These are phyloP conservation scores for Tachycineta bicolor DNA, from an alignment of 2,113 vertebrate species.

Conservation along the genomic window DNA sequence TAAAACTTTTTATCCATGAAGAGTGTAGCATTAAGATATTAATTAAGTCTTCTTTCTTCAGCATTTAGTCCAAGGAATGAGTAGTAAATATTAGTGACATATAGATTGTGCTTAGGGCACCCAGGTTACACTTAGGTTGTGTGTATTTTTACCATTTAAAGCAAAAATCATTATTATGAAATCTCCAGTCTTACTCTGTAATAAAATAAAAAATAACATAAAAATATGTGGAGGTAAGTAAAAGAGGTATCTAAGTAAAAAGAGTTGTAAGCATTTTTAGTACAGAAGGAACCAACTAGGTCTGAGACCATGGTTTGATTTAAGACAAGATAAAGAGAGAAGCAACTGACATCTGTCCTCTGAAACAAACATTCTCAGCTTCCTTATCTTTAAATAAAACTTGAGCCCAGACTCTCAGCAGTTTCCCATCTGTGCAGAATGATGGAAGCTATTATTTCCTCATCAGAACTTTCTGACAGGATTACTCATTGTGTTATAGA, in stretches of 20 bases:
- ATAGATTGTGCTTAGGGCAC: rapidly evolving
- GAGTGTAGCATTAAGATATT: not conserved
- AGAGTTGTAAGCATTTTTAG: not conserved
- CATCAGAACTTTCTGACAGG: not conserved
- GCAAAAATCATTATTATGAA: not conserved
- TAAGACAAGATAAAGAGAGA: not conserved
- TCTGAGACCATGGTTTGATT: not conserved
- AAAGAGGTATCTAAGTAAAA: not conserved
- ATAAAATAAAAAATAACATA: not conserved
- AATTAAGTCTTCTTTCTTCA: not conserved
- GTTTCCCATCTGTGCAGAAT: not conserved
- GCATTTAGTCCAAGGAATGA: not conserved
- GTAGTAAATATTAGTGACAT: not conserved
- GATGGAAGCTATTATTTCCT: not conserved
- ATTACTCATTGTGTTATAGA: not conserved
- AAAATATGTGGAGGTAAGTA: not conserved
- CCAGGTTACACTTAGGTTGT: rapidly evolving
- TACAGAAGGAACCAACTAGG: not conserved
- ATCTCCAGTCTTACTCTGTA: not conserved
- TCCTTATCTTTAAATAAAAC: not conserved
- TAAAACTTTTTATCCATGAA: not conserved
- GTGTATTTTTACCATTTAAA: not conserved
- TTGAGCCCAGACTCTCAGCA: not conserved
- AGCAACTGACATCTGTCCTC: not conserved
- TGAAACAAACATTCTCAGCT: not conserved